A percentile compares a stretch with the other conserved stretches of the same genome.
These are phyloP conservation scores for Heliconius congener DNA, from an alignment of 1,140 invertebrate species.

Conservation along the genomic window DNA sequence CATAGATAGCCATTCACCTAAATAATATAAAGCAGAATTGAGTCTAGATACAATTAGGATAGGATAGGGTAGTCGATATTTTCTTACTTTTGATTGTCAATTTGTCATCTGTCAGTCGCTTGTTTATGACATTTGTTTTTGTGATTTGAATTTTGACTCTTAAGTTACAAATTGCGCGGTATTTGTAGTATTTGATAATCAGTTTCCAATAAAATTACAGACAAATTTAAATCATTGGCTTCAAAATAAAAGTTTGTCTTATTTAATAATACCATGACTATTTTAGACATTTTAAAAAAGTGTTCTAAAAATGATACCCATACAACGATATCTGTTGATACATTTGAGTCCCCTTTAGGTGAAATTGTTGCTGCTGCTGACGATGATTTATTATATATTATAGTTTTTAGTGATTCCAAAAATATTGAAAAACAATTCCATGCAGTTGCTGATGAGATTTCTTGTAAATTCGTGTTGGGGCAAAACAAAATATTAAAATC, in stretches of 20 bases:
- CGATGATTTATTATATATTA: conserved; percentile 55
- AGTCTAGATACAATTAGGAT: too few species aligned
- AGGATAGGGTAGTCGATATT: too few species aligned
- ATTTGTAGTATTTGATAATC: background rate
- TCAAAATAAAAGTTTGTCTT: background rate
- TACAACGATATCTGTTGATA: conserved; percentile 39
- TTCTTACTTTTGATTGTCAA: too few species aligned
- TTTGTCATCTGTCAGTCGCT: too few species aligned
- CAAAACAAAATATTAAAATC: conserved; percentile 54
- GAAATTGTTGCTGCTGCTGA: conserved; percentile 59
- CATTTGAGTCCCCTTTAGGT: conserved; percentile 56
- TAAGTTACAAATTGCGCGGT: background rate
- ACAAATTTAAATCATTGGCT: background rate
- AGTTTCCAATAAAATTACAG: background rate
- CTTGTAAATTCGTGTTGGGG: conserved; percentile 52
- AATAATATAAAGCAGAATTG: too few species aligned
- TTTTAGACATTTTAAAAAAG: conserved; percentile 49
- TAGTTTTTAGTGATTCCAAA: conserved; percentile 65
- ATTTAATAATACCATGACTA: conserved; percentile 38
- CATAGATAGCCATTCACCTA: too few species aligned
- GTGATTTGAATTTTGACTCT: background rate
- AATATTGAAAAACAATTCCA: conserved; percentile 56
- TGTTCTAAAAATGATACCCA: conserved; percentile 43
- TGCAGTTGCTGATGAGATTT: conserved; percentile 46
- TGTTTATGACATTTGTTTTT: too few species aligned